phyloP scores from a whole-genome alignment of 2,797 vertebrate genomes.

The Muraenolepis orangiensis region DNA sequence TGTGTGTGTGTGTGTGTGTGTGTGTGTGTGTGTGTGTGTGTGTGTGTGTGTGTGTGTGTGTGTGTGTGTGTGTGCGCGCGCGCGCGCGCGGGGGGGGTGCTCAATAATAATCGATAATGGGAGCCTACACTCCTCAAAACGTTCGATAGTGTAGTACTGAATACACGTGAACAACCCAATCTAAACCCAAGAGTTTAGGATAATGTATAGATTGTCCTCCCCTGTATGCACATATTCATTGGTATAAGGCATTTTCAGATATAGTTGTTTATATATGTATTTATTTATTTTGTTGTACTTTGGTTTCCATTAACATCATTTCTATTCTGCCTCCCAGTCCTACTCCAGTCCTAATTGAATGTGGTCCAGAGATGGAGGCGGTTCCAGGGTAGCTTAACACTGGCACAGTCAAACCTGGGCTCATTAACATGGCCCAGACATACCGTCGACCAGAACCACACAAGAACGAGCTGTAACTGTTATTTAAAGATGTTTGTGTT shows the following conservation, averaged over 20 bases:
- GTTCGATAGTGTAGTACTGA: too few species aligned
- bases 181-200: too few species aligned
- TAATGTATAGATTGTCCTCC: too few species aligned
- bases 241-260: neutral
- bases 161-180: too few species aligned
- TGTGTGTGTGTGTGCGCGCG: neutral
- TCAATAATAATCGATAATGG: neutral
- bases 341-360: constrained; percentile 11
- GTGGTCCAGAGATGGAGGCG: constrained; percentile 24
- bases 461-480: constrained; percentile 46
- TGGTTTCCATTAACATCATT: neutral
- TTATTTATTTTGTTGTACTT: neutral
- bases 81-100: too few species aligned
- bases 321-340: neutral
- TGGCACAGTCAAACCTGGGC: constrained; percentile 19
- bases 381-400: constrained; percentile 13
- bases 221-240: too few species aligned
- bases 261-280: neutral
- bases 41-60: neutral
- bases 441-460: constrained; percentile 51
- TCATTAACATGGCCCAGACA: constrained; percentile 47
- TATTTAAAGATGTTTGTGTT: constrained; percentile 67
- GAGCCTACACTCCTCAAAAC: neutral
- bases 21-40: neutral
- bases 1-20: neutral